Evolutionary conservation across 2,113 vertebrate species (phyloP).

Genomic region (Clupea harengus): DNA sequence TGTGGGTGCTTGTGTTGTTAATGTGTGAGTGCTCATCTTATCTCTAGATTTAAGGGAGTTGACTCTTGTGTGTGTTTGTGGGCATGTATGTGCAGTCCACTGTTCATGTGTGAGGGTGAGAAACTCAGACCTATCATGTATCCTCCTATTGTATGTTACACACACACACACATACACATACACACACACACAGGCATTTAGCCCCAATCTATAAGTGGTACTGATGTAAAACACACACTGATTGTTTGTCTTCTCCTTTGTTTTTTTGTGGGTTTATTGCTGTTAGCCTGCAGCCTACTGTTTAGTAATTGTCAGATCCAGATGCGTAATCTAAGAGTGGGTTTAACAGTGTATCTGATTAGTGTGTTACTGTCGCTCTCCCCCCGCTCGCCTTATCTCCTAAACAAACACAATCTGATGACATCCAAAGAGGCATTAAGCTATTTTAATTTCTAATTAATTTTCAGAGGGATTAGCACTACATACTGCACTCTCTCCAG

Average conservation of each 20-base stretch:
- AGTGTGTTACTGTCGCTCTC: not conserved
- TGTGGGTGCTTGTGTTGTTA: no score
- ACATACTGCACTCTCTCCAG: constrained; percentile 41
- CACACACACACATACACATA: no score
- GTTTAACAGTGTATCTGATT: constrained; percentile 38
- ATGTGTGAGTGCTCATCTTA: no score
- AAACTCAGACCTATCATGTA: no score
- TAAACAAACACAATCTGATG: constrained; percentile 52
- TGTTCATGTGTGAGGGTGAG: no score
- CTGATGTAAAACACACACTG: constrained; percentile 1
- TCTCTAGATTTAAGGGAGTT: no score
- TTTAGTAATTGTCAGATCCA: constrained; percentile 32
- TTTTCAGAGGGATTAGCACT: constrained; percentile 52
- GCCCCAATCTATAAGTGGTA: not conserved
- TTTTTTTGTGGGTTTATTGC: constrained; percentile 12
- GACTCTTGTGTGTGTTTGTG: no score
- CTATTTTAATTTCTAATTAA: constrained; percentile 58
- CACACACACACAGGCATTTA: not conserved
- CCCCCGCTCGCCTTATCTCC: constrained; percentile 28
- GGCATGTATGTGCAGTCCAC: no score
- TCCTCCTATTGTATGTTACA: no score
- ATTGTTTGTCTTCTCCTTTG: constrained; percentile 27
- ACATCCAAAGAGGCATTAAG: constrained; percentile 56
- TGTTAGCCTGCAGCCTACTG: constrained; percentile 23
- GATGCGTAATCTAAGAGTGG: constrained; percentile 31